Percentiles rank a stretch among this genome's conserved stretches.
phyloP scores from a whole-genome alignment of 1,140 invertebrate species.

The Cepaea nemoralis region DNA sequence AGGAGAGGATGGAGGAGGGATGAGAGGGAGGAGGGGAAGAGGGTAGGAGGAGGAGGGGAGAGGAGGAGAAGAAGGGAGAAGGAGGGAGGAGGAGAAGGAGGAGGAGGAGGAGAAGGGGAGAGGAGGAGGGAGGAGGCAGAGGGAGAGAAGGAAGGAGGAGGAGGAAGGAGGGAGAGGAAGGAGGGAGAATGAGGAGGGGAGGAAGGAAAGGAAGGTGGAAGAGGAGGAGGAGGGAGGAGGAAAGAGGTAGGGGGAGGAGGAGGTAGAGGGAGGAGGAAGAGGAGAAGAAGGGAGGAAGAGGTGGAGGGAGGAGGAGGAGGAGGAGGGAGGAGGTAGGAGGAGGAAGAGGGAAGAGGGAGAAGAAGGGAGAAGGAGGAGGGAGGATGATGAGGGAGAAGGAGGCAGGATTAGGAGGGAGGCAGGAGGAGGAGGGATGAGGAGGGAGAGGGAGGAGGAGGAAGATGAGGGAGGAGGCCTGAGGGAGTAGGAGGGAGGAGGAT shows the following conservation, averaged over 20 bases:
- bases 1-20: too few species aligned
- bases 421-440: too few species aligned
- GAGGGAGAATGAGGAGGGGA: too few species aligned
- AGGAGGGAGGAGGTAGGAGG: too few species aligned
- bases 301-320: too few species aligned
- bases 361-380: neutral
- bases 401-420: too few species aligned
- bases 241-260: too few species aligned
- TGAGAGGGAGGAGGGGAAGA: too few species aligned
- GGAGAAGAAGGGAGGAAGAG: neutral
- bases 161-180: neutral
- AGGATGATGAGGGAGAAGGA: constrained; percentile 3
- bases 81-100: neutral
- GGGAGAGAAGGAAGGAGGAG: neutral
- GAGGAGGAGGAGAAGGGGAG: neutral
- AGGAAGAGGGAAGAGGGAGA: neutral
- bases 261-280: constrained; percentile 12
- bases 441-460: neutral
- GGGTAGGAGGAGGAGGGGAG: too few species aligned
- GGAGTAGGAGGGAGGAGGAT: too few species aligned
- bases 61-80: neutral
- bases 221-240: too few species aligned
- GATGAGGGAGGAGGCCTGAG: too few species aligned
- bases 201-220: neutral
- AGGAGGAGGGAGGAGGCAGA: neutral